phyloP scores from a whole-genome alignment of 2,888 invertebrate genomes.

The Herminia tarsipennalis region DNA sequence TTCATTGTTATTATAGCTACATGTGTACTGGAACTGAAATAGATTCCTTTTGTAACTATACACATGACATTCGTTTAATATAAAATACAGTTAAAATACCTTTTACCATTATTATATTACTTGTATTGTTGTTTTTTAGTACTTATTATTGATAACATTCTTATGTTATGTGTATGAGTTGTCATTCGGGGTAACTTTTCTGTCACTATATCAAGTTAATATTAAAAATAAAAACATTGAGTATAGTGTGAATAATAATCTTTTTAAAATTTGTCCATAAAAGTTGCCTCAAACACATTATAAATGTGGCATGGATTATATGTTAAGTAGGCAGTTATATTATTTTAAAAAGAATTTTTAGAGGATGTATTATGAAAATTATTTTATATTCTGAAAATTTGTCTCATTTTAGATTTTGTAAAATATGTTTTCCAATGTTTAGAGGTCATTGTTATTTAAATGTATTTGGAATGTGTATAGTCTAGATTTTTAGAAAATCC shows the following conservation, averaged over 20 bases:
- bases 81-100: too few species aligned
- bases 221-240: too few species aligned
- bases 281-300: slow-evolving; percentile 20
- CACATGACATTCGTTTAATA: slow-evolving; percentile 3
- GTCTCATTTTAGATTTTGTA: background rate
- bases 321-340: slow-evolving; percentile 10
- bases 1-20: background rate
- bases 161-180: slow-evolving; percentile 3
- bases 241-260: too few species aligned
- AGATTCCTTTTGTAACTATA: background rate
- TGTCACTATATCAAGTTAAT: background rate
- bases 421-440: background rate
- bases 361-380: background rate
- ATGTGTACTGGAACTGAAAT: background rate
- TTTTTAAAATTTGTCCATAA: too few species aligned
- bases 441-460: slow-evolving; percentile 15
- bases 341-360: background rate
- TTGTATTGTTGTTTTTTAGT: too few species aligned
- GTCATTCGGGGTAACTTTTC: background rate
- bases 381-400: background rate
- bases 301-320: slow-evolving; percentile 27
- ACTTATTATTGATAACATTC: too few species aligned
- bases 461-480: too few species aligned
- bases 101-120: too few species aligned
- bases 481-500: too few species aligned